Conservation (phyloP, 2,797 vertebrate species). For the Amphiprion clarkii region DNA sequence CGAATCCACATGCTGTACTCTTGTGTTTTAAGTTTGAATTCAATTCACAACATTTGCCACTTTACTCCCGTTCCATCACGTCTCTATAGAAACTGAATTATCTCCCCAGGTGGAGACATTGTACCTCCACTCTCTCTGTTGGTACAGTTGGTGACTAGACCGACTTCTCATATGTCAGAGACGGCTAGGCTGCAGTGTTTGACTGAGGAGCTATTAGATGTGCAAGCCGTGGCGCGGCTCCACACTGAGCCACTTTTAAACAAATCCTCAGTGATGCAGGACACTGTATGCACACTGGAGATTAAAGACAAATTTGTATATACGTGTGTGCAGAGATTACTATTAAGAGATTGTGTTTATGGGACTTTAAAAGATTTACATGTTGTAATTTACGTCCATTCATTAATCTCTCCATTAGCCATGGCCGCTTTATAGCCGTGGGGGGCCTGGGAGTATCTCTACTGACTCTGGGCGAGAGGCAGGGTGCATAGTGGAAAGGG, state of each 20-base stretch:
- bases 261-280: constrained; percentile 4
- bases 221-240: constrained; percentile 8
- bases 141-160: constrained; percentile 30
- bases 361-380: not conserved
- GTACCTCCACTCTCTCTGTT: constrained; percentile 4
- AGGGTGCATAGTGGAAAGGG: no score
- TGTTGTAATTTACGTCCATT: not conserved
- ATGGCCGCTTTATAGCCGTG: no score
- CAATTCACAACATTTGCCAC: not conserved
- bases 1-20: constrained; percentile 4
- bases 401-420: no score
- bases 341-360: not conserved
- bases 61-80: not conserved
- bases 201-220: constrained; percentile 34
- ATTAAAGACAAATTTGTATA: not conserved
- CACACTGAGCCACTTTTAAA: constrained; percentile 1
- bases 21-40: constrained; percentile 20
- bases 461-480: no score
- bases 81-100: constrained; percentile 4
- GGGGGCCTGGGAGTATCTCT: no score
- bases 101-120: not conserved
- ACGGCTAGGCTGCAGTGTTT: constrained; percentile 18
- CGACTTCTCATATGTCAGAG: constrained; percentile 39
- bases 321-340: not conserved
- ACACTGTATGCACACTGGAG: constrained; percentile 4